A percentile compares a stretch with the other conserved stretches of the same genome.
phyloP scores from a whole-genome alignment of 1,140 invertebrate genomes.

The Drosophila ercepeae region DNA sequence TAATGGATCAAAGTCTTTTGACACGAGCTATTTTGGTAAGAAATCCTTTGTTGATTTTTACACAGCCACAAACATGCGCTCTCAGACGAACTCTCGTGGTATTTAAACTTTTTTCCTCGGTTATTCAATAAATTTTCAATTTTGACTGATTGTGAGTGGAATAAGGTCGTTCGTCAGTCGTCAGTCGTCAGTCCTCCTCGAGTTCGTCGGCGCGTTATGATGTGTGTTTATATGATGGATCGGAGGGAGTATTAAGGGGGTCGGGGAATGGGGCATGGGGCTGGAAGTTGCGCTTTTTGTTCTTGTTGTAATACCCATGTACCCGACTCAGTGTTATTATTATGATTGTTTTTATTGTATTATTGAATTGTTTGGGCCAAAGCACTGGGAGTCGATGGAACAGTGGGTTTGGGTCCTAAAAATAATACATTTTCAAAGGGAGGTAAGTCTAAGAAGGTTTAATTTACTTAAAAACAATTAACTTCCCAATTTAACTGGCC shows the following conservation, averaged over 20 bases:
- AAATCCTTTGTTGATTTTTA: conserved; percentile 83
- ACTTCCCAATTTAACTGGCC: too few relatives aligned
- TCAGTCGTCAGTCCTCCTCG: conserved; percentile 39
- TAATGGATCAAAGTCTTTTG: conserved; percentile 84
- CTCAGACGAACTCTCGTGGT: conserved; percentile 23
- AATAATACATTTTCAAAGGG: too few relatives aligned
- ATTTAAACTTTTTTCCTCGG: conserved; percentile 47
- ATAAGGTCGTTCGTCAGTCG: conserved; percentile 79
- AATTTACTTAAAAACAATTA: too few relatives aligned
- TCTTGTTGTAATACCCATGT: conserved; percentile 63
- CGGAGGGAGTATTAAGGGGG: neutral
- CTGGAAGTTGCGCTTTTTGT: conserved; percentile 29
- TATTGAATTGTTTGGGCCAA: conserved; percentile 82
- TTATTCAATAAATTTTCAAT: conserved; percentile 84
- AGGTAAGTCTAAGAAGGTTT: too few relatives aligned
- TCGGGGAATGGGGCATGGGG: conserved; percentile 44
- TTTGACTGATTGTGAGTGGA: conserved; percentile 83
- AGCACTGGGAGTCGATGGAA: conserved; percentile 59
- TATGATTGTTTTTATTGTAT: conserved; percentile 83
- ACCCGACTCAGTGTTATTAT: conserved; percentile 64
- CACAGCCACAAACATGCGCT: conserved; percentile 57
- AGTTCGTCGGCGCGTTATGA: conserved; percentile 71
- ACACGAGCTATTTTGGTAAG: conserved; percentile 83
- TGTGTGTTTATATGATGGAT: conserved; percentile 64
- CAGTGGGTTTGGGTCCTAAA: conserved; percentile 23